A percentile compares a stretch with the other conserved stretches of the same genome.
phyloP scores from a whole-genome alignment of 2,888 invertebrate species.

The Microplitis deprimator region DNA sequence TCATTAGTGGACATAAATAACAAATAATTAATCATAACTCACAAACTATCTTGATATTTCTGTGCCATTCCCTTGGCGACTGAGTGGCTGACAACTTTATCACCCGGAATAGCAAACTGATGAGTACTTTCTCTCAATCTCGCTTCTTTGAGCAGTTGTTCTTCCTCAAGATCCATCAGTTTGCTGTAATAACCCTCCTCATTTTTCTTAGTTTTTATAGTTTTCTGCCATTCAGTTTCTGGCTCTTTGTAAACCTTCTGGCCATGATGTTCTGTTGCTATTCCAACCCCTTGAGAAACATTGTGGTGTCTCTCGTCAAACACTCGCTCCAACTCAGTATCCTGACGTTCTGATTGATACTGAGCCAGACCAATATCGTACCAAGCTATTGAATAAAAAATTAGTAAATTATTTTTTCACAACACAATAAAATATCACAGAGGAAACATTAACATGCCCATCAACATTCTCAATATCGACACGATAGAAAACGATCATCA shows the following conservation, averaged over 20 bases:
- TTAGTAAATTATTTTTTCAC: neutral
- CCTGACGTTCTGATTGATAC: constrained; percentile 87
- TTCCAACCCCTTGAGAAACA: constrained; percentile 77
- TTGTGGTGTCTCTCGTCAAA: constrained; percentile 88
- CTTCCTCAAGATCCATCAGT: constrained; percentile 86
- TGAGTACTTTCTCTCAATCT: constrained; percentile 83
- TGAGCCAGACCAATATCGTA: constrained; percentile 90
- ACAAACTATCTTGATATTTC: constrained; percentile 88
- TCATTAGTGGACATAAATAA: neutral
- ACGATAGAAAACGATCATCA: constrained; percentile 18
- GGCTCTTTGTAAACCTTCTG: constrained; percentile 80
- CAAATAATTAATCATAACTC: constrained; percentile 72
- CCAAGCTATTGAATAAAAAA: constrained; percentile 79
- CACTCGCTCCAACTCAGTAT: constrained; percentile 88
- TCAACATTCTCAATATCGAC: constrained; percentile 52
- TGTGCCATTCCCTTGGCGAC: constrained; percentile 90
- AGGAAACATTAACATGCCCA: constrained; percentile 52
- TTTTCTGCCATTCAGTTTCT: constrained; percentile 89
- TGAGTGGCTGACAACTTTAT: constrained; percentile 82
- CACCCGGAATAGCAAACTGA: constrained; percentile 89
- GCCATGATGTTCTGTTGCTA: constrained; percentile 75
- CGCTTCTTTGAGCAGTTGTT: constrained; percentile 87
- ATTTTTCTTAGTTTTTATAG: constrained; percentile 85
- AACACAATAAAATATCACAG: constrained; percentile 33
- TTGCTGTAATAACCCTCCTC: constrained; percentile 86